These are phyloP conservation scores for Henricia sp. DNA, from an alignment of 53 echinoderm and acorn worm species.

Conservation along the genomic window DNA sequence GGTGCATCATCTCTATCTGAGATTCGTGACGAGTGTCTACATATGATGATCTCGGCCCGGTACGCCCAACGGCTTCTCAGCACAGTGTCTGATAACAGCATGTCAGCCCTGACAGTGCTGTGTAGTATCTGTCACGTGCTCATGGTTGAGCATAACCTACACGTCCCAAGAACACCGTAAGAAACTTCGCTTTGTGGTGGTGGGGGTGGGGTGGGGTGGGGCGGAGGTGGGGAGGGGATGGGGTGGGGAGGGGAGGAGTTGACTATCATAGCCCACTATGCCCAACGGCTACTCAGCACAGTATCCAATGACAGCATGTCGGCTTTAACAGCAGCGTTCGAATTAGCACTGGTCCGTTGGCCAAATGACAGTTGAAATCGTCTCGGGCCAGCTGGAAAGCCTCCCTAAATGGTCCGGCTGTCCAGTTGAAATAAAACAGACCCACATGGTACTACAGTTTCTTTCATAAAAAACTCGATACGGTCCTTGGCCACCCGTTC, in stretches of 20 bases:
- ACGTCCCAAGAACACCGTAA: slow-evolving; percentile 82
- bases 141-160: slow-evolving; percentile 77
- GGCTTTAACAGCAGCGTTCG: too few species aligned
- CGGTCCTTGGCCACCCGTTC: too few species aligned
- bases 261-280: slow-evolving; percentile 71
- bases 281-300: slow-evolving; percentile 68
- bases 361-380: too few species aligned
- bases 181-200: not conserved
- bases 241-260: too few species aligned
- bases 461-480: too few species aligned
- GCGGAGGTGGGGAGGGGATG: too few species aligned
- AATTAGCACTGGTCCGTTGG: too few species aligned
- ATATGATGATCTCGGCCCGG: slow-evolving; percentile 70
- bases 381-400: too few species aligned
- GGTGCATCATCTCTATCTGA: slow-evolving; percentile 76
- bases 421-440: too few species aligned
- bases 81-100: slow-evolving; percentile 58
- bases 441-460: too few species aligned
- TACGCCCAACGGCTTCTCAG: slow-evolving; percentile 77
- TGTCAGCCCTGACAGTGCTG: slow-evolving; percentile 75
- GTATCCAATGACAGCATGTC: slow-evolving; percentile 61
- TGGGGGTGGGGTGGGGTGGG: too few species aligned
- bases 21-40: slow-evolving; percentile 92
- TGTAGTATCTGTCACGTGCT: slow-evolving; percentile 86
- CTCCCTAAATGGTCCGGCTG: too few species aligned